Base-by-base conservation (phyloP, 2,113 vertebrate genomes). In the Fulica atra region DNA sequence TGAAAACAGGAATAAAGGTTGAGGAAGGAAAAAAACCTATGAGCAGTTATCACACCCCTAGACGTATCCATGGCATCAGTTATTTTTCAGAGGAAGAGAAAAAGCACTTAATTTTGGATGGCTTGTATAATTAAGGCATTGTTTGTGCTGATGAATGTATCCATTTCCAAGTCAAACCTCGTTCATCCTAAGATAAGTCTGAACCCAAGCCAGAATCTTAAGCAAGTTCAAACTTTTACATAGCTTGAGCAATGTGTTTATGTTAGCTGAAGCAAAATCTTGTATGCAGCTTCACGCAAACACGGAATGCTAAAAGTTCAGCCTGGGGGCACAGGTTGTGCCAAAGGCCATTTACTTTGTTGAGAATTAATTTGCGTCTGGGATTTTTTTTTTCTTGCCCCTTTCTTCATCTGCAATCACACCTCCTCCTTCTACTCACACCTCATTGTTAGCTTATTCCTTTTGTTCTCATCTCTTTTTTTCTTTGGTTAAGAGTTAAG, bases 401-500 rank as follows among this genome's bases (percentile, higher is more conserved):
- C 31, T 79, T 91, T 60, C 48, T 88, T 88, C 38, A 71, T 66
- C 57, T 81, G 50, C 70, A 46, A 89, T 91, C 51, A 69, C 71
- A 33, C 5, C 19, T 64, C 18, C 44, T 88, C 48, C 65, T 70
- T 91, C 40, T 69, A 88, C 46, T 73, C 48, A 54, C 1, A 0
- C 40, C 89, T 78, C 48, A 25, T 68, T 66, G 21, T 83, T 80
- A 64, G 28, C 28, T 88, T 88, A 23, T 68, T 83, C 23, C 65
- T 82, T 86, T 63, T 86, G 42, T 86, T 94, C 78, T 80, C 29
- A 72, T 87, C 13, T 83, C 38, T 81, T 57, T 73, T 73, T 94
- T 92, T 59, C 64, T 84, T 94, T 92, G 74, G 74, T 93, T 83
- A 93, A 83, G 64, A 46, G 36, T 87, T 86, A 89, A 94, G 56